Base-by-base conservation (phyloP, 2,113 vertebrate species). In the Rhinolophus sinicus region DNA sequence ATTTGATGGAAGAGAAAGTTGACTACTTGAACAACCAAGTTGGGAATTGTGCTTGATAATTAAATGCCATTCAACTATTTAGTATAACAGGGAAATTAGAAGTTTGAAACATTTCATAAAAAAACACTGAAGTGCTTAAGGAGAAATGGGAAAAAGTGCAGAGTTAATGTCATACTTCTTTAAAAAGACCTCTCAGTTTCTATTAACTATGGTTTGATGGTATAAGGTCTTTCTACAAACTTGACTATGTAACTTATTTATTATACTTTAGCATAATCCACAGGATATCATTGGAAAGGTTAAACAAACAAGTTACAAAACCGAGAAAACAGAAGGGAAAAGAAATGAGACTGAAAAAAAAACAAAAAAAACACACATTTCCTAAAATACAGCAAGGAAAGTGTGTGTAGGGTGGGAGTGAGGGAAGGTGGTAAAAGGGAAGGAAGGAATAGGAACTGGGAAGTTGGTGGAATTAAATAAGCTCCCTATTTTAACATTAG, bases 221-320 rank as follows among this genome's bases (percentile, higher is more conserved):
- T 60, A 96, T 54, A 84, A 81, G 40, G 90, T 72, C 89, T 89
- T 92, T 94, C 89, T 88, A 60, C 75, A 93, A 92, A 96, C 26
- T 69, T 56, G 86, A 78, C 70, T 90, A 56, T 76, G 80, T 92
- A 83, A 96, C 93, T 94, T 96, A 93, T 56, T 97, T 95, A 94
- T 93, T 87, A 96, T 60, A 92, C 47, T 82, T 90, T 84, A 70
- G 92, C 75, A 95, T 95, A 97, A 95, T 81, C 92, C 80, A 96
- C 75, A 95, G 90, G 90, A 82, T 72, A 92, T 86, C 78, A 84
- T 9, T 87, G 90, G 91, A 96, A 97, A 97, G 95, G 92, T 96
- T 90, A 93, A 40, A 97, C 47, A 96, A 96, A 77, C 47, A 96
- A 94, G 69, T 96, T 84, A 96, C 58, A 75, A 95, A 94, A 84